These are phyloP conservation scores for Atta texana DNA, from an alignment of 1,140 invertebrate genomes.

Conservation along the genomic window DNA sequence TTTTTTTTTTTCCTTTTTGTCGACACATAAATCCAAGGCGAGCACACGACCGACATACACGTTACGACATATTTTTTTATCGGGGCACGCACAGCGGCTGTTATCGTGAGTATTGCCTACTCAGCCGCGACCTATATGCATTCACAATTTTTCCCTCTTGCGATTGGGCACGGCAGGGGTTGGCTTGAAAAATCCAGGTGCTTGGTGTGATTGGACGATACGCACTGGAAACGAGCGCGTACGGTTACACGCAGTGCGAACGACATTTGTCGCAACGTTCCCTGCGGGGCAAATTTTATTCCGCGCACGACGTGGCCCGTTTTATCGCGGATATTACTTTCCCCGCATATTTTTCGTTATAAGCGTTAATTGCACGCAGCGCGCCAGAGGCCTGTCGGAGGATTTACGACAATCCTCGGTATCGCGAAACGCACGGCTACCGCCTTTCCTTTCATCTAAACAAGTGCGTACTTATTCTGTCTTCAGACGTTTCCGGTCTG, in stretches of 20 bases:
- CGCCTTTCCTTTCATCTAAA: slow-evolving; percentile 38
- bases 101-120: slow-evolving; percentile 82
- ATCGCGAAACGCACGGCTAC: slow-evolving; percentile 31
- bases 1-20: neutral
- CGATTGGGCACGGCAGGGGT: slow-evolving; percentile 29
- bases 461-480: slow-evolving; percentile 38
- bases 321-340: slow-evolving; percentile 55
- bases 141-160: slow-evolving; percentile 79
- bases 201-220: slow-evolving; percentile 76
- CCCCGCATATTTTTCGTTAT: slow-evolving; percentile 58
- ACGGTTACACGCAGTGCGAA: slow-evolving; percentile 31
- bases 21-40: slow-evolving; percentile 28
- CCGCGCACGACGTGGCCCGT: slow-evolving; percentile 50
- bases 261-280: slow-evolving; percentile 68
- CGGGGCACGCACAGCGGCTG: slow-evolving; percentile 81
- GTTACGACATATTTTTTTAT: slow-evolving; percentile 81
- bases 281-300: slow-evolving; percentile 56
- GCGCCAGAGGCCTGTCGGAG: slow-evolving; percentile 19
- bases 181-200: slow-evolving; percentile 53
- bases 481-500: slow-evolving; percentile 42
- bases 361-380: slow-evolving; percentile 33
- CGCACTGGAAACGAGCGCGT: slow-evolving; percentile 48
- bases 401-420: slow-evolving; percentile 49
- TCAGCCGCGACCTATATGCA: slow-evolving; percentile 82
- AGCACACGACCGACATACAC: neutral